Evolutionary conservation across 2,797 vertebrate species (phyloP).

Genomic region (Danio albolineatus): DNA sequence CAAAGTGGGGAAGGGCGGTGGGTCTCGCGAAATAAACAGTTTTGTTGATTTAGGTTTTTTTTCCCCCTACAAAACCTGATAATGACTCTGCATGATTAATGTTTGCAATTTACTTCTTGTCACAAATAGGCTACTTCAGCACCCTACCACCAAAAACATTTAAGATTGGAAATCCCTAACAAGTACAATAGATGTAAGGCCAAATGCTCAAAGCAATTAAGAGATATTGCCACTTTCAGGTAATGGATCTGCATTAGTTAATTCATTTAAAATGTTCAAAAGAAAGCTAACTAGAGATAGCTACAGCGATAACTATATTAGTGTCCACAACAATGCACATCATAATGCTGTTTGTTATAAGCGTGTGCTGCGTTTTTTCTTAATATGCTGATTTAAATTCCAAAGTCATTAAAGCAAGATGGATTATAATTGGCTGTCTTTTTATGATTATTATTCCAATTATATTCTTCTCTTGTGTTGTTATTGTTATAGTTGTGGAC

Average conservation of each 20-base stretch:
- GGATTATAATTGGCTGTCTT: too few species aligned
- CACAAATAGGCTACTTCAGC: slow-evolving; percentile 63
- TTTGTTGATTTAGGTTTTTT: slow-evolving; percentile 72
- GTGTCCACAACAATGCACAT: too few species aligned
- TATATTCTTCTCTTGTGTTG: too few species aligned
- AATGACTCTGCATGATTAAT: slow-evolving; percentile 78
- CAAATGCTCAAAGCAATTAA: slow-evolving; percentile 74
- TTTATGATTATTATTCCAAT: too few species aligned
- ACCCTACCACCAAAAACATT: slow-evolving; percentile 62
- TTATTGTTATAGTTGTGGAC: too few species aligned
- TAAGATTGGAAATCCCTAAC: slow-evolving; percentile 72
- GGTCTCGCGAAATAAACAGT: slow-evolving; percentile 71
- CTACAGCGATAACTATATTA: not conserved
- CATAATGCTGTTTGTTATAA: too few species aligned
- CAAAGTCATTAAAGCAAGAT: too few species aligned
- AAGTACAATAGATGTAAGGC: slow-evolving; percentile 64
- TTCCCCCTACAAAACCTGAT: slow-evolving; percentile 70
- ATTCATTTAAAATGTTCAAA: slow-evolving; percentile 72
- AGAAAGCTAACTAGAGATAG: too few species aligned
- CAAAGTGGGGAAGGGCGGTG: slow-evolving; percentile 4
- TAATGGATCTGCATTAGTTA: slow-evolving; percentile 47
- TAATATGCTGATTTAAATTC: too few species aligned
- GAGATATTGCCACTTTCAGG: slow-evolving; percentile 61
- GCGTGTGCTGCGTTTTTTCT: too few species aligned
- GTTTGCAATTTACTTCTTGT: slow-evolving; percentile 69